phyloP scores from a whole-genome alignment of 2,797 vertebrate species.

The Eulemur coronatus region DNA sequence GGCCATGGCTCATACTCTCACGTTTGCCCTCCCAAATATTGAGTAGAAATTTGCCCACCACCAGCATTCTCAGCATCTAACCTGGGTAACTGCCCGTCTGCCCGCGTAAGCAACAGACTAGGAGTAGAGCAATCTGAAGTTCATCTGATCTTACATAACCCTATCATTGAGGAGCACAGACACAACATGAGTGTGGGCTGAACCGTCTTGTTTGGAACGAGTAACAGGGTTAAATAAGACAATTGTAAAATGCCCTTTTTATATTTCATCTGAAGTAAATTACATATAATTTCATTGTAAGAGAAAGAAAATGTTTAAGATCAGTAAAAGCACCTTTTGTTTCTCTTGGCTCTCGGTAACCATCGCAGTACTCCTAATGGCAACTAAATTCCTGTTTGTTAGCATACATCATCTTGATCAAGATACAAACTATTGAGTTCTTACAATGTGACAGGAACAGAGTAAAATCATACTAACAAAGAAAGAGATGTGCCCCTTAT shows the following conservation, averaged over 20 bases:
- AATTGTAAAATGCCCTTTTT: conserved; percentile 3
- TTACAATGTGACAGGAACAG: background rate
- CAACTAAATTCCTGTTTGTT: background rate
- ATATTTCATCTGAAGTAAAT: background rate
- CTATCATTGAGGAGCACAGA: background rate
- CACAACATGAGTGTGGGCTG: background rate
- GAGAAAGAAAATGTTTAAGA: background rate
- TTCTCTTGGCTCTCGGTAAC: background rate
- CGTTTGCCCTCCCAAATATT: background rate
- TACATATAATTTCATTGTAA: conserved; percentile 18
- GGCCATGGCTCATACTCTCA: background rate
- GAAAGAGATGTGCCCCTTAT: background rate
- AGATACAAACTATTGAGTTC: background rate
- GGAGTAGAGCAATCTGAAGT: background rate
- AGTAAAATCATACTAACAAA: conserved; percentile 27
- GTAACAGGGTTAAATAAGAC: background rate
- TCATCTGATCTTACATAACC: background rate
- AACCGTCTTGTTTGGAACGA: background rate
- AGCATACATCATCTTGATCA: background rate
- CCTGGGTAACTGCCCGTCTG: background rate
- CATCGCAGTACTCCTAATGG: background rate
- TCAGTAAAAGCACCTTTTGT: background rate
- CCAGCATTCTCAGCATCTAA: background rate
- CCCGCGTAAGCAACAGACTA: background rate
- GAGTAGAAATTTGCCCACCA: background rate